Conservation (phyloP, 2,797 vertebrate genomes). For the Xenopus petersii region DNA sequence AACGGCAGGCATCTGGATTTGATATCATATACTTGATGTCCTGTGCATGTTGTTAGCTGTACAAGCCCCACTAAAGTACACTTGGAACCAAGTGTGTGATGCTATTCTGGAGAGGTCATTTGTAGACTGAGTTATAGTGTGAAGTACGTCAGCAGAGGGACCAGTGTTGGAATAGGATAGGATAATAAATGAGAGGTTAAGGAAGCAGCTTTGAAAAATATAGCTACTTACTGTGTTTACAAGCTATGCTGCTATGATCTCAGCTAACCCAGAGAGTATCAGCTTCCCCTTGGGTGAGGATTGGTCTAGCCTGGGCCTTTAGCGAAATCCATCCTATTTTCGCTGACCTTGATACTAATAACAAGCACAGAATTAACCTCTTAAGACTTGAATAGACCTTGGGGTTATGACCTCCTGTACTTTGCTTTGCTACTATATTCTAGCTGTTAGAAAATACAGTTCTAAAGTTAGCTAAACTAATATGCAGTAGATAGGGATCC, state of each 20-base stretch:
- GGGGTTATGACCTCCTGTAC: neutral
- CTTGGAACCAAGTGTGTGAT: constrained; percentile 17
- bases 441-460: neutral
- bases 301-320: constrained; percentile 6
- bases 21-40: neutral
- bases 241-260: constrained; percentile 32
- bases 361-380: constrained; percentile 25
- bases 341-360: constrained; percentile 25
- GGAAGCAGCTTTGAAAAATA: constrained; percentile 32
- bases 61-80: constrained; percentile 8
- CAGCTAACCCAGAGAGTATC: constrained; percentile 33
- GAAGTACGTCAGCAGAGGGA: constrained; percentile 24
- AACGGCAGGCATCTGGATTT: neutral
- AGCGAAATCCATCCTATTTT: constrained; percentile 21
- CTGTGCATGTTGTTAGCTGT: constrained; percentile 2
- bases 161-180: constrained; percentile 17
- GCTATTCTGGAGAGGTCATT: constrained; percentile 41
- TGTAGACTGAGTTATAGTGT: constrained; percentile 27
- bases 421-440: neutral
- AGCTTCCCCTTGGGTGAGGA: constrained; percentile 33
- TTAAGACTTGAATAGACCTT: constrained; percentile 7
- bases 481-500: no score
- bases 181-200: constrained; percentile 24
- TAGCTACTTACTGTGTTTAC: constrained; percentile 35
- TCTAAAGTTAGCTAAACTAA: neutral